These are phyloP conservation scores for Eospalax fontanierii DNA, from an alignment of 2,797 vertebrate genomes.

Conservation along the genomic window DNA sequence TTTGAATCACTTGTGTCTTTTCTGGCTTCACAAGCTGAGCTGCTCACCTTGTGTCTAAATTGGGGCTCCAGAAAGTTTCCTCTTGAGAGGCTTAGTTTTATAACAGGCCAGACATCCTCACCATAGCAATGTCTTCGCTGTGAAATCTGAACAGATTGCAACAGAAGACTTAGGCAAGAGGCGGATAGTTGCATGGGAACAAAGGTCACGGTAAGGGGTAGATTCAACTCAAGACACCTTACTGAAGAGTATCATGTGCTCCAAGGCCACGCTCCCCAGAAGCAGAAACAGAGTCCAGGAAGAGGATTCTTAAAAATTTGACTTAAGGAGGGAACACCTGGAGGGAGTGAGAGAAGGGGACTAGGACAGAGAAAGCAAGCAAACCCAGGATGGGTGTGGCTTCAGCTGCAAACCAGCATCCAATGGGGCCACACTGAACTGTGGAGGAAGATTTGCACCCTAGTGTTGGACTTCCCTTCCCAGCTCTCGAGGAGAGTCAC, in stretches of 20 bases:
- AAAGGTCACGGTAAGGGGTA: neutral
- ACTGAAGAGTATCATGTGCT: neutral
- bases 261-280: neutral
- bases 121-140: neutral
- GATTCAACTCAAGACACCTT: neutral
- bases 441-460: neutral
- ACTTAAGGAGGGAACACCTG: neutral
- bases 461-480: rapidly evolving
- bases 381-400: neutral
- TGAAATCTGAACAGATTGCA: neutral
- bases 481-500: neutral
- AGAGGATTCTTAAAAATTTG: neutral
- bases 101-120: rapidly evolving
- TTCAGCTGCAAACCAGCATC: neutral
- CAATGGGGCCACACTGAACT: neutral
- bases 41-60: conserved; percentile 48
- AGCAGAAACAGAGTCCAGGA: neutral
- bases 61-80: neutral
- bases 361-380: neutral
- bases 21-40: neutral
- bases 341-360: neutral
- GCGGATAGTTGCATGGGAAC: too few relatives aligned
- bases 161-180: neutral
- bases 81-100: neutral
- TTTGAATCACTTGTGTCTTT: conserved; percentile 14